Evolutionary conservation across 2,113 vertebrate species (phyloP).

Genomic region (Forbesichthys papilliferus): DNA sequence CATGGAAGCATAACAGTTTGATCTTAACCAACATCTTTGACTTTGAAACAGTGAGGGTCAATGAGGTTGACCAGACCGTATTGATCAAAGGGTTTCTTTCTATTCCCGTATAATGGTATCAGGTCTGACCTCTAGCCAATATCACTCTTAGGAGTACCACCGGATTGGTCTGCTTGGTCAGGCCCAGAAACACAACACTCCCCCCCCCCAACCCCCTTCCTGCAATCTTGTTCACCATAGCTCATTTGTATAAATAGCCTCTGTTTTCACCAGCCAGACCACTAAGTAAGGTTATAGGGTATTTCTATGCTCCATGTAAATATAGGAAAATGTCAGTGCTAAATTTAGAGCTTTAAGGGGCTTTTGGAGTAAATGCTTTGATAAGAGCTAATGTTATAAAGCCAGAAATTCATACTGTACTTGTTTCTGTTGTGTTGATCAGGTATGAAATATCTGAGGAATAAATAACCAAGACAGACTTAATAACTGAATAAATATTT

Average conservation of each 20-base stretch:
- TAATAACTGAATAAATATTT: slow-evolving; percentile 36
- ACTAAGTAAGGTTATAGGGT: slow-evolving; percentile 44
- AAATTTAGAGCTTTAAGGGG: slow-evolving; percentile 3
- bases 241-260: slow-evolving; percentile 59
- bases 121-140: slow-evolving; percentile 13
- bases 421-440: not conserved
- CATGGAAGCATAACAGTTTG: not conserved
- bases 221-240: not conserved
- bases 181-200: slow-evolving; percentile 42
- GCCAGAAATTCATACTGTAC: not conserved
- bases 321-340: slow-evolving; percentile 11
- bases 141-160: slow-evolving; percentile 39
- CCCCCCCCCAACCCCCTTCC: not conserved
- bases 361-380: not conserved
- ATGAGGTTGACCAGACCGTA: not conserved
- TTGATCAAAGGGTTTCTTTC: not conserved
- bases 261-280: slow-evolving; percentile 11
- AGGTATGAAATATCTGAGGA: not conserved
- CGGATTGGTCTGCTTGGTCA: slow-evolving; percentile 37
- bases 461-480: not conserved
- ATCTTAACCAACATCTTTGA: not conserved
- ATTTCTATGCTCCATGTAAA: slow-evolving; percentile 30
- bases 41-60: not conserved
- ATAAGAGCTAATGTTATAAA: not conserved
- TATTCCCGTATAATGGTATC: slow-evolving; percentile 2